Percentiles rank a stretch among this genome's conserved stretches.
phyloP scores from a whole-genome alignment of 1,140 invertebrate species.

The Galendromus occidentalis region DNA sequence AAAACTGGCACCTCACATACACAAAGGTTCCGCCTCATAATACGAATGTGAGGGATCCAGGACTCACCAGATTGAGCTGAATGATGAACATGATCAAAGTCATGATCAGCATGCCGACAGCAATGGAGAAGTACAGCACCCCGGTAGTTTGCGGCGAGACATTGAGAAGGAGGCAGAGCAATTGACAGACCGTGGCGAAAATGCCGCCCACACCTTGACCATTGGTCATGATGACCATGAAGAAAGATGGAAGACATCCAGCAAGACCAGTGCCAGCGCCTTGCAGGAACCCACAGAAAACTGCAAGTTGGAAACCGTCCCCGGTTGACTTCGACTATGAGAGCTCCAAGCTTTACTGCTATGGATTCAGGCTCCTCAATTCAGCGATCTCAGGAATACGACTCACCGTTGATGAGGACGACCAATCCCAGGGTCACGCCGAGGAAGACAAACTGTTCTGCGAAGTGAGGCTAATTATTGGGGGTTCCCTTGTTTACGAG shows the following conservation, averaged over 20 bases:
- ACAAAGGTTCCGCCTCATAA: no score
- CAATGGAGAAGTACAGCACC: constrained; percentile 64
- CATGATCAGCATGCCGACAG: constrained; percentile 41
- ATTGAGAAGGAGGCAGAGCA: constrained; percentile 56
- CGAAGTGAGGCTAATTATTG: no score
- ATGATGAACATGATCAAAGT: constrained; percentile 43
- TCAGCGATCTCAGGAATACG: no score
- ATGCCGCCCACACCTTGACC: constrained; percentile 76
- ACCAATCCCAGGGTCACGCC: constrained; percentile 55
- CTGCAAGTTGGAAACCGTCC: no score
- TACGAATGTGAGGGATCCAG: no score
- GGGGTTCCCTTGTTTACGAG: no score
- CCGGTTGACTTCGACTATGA: no score
- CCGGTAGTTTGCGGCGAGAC: constrained; percentile 54
- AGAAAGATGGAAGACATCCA: constrained; percentile 61
- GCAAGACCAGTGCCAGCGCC: constrained; percentile 63
- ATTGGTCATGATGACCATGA: constrained; percentile 63
- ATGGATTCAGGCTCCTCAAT: no score
- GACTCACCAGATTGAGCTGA: background rate
- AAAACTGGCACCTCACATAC: no score
- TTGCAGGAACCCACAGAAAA: constrained; percentile 43
- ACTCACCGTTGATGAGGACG: constrained; percentile 57
- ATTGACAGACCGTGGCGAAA: constrained; percentile 52
- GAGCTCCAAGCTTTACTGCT: no score
- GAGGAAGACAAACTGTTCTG: constrained; percentile 62